Evolutionary conservation across 2,888 invertebrate genomes (phyloP), one percentile per base, ranked within the genome.

Genomic region (Drosophila emarginata): DNA sequence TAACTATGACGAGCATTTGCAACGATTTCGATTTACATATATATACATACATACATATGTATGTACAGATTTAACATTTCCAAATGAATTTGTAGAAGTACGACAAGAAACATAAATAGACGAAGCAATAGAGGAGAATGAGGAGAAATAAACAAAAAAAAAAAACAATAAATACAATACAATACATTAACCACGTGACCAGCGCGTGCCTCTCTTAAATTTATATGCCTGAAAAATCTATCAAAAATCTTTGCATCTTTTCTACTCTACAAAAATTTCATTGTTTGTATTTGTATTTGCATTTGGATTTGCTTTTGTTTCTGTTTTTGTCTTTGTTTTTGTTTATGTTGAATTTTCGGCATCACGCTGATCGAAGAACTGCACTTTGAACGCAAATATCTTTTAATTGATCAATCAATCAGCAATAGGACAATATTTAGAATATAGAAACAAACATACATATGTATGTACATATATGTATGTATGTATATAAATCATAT

Each of bases 1-100:
- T 54, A 54, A 54, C 54, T 54, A 54, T 36, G 54, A 36, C 36
- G 26, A 54, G 12, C 36, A 54, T 28, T 54, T 32, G 54, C 54
- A 36, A 18, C 7, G 54, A 54, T 21, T 36, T 18, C 18, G 54
- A 54, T 54, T 54, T 36, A n/a, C 18, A 18, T 45, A 45, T 0
- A 18, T 18, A 32, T 11, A 5, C n/a, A n/a, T n/a, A 28, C 5
- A 5, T 28, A 28, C 5, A 5, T 28, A 28, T 28, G 28, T 28
- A 32, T 32, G 32, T 32, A 45, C 12, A 45, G 21, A 45, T 45
- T 45, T 11, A 15, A 45, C 15, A 45, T 45, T 45, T 45, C 11
- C 9, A 45, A 45, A 18, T 11, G 40, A 18, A 11, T 18, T 6
- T 39, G 15, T 45, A 45, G 18, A 4, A 45, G 11, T 18, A 4